Evolutionary conservation across 2,797 vertebrate genomes (phyloP).

Genomic region (Harpagifer antarcticus): DNA sequence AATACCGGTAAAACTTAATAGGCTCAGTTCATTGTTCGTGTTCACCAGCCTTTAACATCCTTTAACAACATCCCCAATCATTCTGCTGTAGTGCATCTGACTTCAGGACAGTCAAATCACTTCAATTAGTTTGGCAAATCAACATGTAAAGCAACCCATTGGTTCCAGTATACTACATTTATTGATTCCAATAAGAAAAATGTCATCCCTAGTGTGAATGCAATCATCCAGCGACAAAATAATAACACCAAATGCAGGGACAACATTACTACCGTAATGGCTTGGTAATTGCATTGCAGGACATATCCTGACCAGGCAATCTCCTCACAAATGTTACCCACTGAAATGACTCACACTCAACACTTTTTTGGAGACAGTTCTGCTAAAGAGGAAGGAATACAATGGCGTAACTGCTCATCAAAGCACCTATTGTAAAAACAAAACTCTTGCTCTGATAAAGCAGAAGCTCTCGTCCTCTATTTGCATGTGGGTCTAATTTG

Average conservation of each 20-base stretch:
- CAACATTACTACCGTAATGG: constrained; percentile 25
- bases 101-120: neutral
- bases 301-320: constrained; percentile 16
- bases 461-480: constrained; percentile 5
- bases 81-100: neutral
- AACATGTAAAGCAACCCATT: neutral
- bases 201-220: constrained; percentile 7
- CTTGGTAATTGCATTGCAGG: constrained; percentile 26
- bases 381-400: neutral
- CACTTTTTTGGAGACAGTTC: neutral
- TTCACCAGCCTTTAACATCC: neutral
- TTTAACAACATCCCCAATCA: neutral
- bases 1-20: too few relatives aligned
- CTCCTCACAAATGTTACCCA: constrained; percentile 34
- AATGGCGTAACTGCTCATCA: constrained; percentile 5
- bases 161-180: neutral
- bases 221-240: constrained; percentile 15
- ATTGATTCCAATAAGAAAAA: neutral
- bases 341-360: constrained; percentile 8
- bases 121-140: constrained; percentile 11
- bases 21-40: too few relatives aligned
- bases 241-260: constrained; percentile 18
- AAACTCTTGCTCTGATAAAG: constrained; percentile 9
- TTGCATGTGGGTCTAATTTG: constrained; percentile 34
- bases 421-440: constrained; percentile 16